Evolutionary conservation across 1,140 invertebrate genomes (phyloP), one percentile per base, ranked within the genome.

Genomic region (Elysia chlorotica): DNA sequence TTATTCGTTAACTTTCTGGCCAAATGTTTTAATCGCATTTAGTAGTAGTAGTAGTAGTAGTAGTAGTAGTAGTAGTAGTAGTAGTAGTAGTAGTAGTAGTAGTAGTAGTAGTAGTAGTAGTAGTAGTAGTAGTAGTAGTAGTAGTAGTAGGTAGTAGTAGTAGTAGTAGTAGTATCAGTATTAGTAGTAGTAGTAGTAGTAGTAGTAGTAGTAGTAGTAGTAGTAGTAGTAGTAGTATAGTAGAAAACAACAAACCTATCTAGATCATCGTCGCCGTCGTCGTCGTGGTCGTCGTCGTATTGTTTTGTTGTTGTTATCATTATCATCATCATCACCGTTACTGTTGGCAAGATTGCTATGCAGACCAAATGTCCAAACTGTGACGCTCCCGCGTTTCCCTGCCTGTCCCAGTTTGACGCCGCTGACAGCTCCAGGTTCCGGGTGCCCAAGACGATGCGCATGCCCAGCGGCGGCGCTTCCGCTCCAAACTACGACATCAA

Each of bases 401-500:
- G 41, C 41, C 10, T n/a, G 10, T n/a, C 41, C 41, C 41, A 48
- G 41, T 48, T 48, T 48, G 41, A 48, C 41, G 41, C 41, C 10
- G 41, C 10, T 48, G 41, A 48, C 41, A 78, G 86, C 28, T 82
- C 78, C 63, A 65, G 81, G 30, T 81, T 83, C 0, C 82, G 81
- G 0, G 28, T 81, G 25, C n/a, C 67, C 0, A 35, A 81, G 3
- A 57, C 76, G 54, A 36, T 77, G 23, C 69, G 71, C 33, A 30
- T 28, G 21, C 41, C 54, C 23, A 75, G 69, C 65, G 21, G 61
- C 4, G 19, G 17, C 30, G 54, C 19, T 2, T 41, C 74, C 3
- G n/a, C 10, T 48, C 41, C 10, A n/a, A 75, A 76, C 37, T 86
- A 88, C 48, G 71, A 81, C 10, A 54, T 83, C n/a, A 75, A 65